Evolutionary conservation across 1,140 invertebrate genomes (phyloP).

Genomic region (Archivesica marissinica): DNA sequence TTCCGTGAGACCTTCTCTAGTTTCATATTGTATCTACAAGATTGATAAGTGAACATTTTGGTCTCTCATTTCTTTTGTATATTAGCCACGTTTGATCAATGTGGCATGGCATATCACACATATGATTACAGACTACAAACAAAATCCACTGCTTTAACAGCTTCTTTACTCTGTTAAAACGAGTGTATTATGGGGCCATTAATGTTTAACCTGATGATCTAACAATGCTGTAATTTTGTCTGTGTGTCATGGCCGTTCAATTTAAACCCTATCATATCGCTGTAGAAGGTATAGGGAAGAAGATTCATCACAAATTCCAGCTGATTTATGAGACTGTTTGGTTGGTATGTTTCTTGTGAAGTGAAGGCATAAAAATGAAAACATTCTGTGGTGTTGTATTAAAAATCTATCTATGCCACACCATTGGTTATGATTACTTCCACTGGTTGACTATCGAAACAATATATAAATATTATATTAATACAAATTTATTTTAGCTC

Average conservation of each 20-base stretch:
- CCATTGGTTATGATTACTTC: too few species aligned
- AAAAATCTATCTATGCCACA: slow-evolving; percentile 26
- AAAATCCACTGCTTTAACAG: slow-evolving; percentile 1
- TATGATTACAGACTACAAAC: slow-evolving; percentile 10
- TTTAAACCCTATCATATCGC: slow-evolving; percentile 6
- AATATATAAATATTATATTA: too few species aligned
- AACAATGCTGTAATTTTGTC: slow-evolving; percentile 37
- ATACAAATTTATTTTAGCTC: too few species aligned
- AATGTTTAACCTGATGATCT: slow-evolving; percentile 28
- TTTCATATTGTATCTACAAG: too few species aligned
- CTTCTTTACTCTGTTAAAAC: background rate
- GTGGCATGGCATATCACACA: background rate
- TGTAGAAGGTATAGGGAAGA: background rate
- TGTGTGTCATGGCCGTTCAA: slow-evolving; percentile 24
- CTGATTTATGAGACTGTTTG: slow-evolving; percentile 16
- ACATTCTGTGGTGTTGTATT: slow-evolving; percentile 17
- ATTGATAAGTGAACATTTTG: too few species aligned
- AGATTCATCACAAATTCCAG: background rate
- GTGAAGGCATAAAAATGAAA: slow-evolving; percentile 3
- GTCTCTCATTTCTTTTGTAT: too few species aligned
- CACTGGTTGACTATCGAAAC: too few species aligned
- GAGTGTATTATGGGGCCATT: slow-evolving; percentile 11
- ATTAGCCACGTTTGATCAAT: background rate
- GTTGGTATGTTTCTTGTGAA: slow-evolving; percentile 19
- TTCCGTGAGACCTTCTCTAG: too few species aligned